Conservation (phyloP, 2,797 vertebrate species). For the Sebastes trivittatus region DNA sequence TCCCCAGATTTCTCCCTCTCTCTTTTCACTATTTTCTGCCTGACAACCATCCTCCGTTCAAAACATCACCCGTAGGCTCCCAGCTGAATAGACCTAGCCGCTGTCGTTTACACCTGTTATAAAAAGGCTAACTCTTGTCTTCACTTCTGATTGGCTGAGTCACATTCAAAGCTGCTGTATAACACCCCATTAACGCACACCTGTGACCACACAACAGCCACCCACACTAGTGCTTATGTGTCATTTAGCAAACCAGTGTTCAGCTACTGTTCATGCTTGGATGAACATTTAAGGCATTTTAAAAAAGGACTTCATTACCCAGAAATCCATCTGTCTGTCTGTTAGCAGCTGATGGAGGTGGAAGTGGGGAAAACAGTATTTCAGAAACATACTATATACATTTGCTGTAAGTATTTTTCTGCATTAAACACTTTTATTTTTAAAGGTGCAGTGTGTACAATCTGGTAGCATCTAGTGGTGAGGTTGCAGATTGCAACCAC, state of each 20-base stretch:
- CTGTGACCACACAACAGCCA: conserved; percentile 45
- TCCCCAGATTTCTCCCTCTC: conserved; percentile 21
- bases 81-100: neutral
- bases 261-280: conserved; percentile 31
- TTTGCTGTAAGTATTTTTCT: neutral
- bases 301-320: conserved; percentile 9
- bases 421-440: too few species aligned
- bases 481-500: too few species aligned
- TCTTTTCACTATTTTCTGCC: conserved; percentile 32
- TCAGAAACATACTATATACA: neutral
- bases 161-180: conserved; percentile 35
- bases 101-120: conserved; percentile 2
- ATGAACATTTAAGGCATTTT: neutral
- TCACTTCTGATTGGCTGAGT: conserved; percentile 35
- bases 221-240: conserved; percentile 16
- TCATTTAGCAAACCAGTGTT: conserved; percentile 35
- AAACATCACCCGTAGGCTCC: neutral
- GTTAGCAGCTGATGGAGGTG: conserved; percentile 6
- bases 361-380: neutral
- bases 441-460: too few species aligned
- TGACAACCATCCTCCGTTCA: conserved; percentile 11
- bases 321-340: conserved; percentile 14
- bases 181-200: conserved; percentile 45
- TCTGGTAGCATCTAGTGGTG: too few species aligned
- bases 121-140: neutral